Conservation (phyloP, 1,140 invertebrate genomes). For the Rhopalosiphum maidis region DNA sequence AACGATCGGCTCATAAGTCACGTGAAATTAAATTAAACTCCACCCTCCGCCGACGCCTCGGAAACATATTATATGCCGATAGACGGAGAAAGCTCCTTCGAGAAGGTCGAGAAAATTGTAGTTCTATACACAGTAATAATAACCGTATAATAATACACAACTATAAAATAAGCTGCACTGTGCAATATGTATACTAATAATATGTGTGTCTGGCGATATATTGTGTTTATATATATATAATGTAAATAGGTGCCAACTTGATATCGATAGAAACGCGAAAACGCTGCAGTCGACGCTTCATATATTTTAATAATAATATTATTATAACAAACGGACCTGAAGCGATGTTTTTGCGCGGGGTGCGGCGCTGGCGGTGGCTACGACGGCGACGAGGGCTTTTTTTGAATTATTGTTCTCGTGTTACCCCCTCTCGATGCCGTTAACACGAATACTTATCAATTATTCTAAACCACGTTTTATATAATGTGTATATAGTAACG, state of each 20-base stretch:
- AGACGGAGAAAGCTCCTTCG: not conserved
- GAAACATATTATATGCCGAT: not conserved
- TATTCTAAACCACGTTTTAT: not conserved
- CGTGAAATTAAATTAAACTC: conserved; percentile 56
- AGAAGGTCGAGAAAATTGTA: not conserved
- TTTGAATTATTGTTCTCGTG: not conserved
- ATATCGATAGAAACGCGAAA: not conserved
- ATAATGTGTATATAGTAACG: not conserved
- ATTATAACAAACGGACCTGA: not conserved
- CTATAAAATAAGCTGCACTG: not conserved
- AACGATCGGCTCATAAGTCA: conserved; percentile 53
- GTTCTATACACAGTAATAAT: not conserved
- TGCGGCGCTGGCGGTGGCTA: not conserved
- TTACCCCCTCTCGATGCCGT: not conserved
- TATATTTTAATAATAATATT: conserved; percentile 12
- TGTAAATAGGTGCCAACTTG: not conserved
- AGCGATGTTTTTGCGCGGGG: not conserved
- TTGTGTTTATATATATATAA: not conserved
- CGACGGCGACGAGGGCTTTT: not conserved
- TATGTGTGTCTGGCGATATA: not conserved
- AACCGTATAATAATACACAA: not conserved
- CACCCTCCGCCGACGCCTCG: not conserved
- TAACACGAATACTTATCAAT: conserved; percentile 11
- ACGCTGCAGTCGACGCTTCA: not conserved
- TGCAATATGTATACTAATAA: not conserved